These are phyloP conservation scores for Actinia equina DNA, from an alignment of 64 coral and sea anemone genomes.

Conservation along the genomic window DNA sequence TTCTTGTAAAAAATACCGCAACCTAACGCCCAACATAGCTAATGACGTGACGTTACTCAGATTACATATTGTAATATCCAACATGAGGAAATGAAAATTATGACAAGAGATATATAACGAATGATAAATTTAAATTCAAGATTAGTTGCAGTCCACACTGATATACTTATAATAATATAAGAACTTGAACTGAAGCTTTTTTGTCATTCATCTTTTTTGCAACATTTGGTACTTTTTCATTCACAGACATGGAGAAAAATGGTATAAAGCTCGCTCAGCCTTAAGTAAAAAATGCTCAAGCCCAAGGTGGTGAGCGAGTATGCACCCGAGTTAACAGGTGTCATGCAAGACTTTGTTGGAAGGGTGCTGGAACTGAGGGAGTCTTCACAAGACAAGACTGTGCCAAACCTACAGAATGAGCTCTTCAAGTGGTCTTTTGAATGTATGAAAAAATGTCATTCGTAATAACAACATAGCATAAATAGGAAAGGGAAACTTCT, in stretches of 20 bases:
- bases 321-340: constrained; percentile 21
- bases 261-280: constrained; percentile 36
- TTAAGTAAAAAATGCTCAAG: constrained; percentile 49
- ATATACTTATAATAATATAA: too few species aligned
- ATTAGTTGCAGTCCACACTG: too few species aligned
- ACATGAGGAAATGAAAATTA: too few species aligned
- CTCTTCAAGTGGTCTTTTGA: constrained; percentile 66
- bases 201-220: too few species aligned
- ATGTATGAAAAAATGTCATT: constrained; percentile 15
- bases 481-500: too few species aligned
- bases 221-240: not conserved
- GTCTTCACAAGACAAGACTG: not conserved
- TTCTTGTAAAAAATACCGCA: too few species aligned
- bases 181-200: too few species aligned
- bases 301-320: constrained; percentile 50
- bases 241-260: constrained; percentile 33
- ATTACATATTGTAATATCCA: too few species aligned
- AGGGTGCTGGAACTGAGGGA: constrained; percentile 5
- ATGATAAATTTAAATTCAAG: too few species aligned
- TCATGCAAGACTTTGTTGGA: constrained; percentile 23
- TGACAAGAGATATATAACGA: too few species aligned
- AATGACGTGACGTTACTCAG: too few species aligned
- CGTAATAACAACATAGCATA: not conserved
- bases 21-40: too few species aligned
- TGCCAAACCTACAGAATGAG: constrained; percentile 45